A percentile compares a stretch with the other conserved stretches of the same genome.
Evolutionary conservation across 2,797 vertebrate species (phyloP).

Genomic region (Coracias cyanogaster): DNA sequence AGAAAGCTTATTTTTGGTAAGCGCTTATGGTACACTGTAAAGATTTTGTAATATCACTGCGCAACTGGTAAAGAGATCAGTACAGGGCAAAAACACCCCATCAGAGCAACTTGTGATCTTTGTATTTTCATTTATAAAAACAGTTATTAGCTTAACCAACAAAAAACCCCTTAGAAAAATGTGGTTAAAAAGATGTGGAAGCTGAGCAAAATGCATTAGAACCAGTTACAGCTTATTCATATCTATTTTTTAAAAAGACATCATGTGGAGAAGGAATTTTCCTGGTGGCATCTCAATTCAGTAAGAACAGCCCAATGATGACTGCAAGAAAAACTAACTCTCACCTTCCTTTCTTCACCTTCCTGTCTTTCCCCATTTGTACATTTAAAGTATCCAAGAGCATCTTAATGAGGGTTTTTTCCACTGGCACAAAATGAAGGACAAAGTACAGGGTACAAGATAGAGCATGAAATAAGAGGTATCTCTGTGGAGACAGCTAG

Average conservation of each 20-base stretch:
- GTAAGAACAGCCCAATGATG: neutral
- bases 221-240: neutral
- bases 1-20: neutral
- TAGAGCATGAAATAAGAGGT: neutral
- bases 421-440: neutral
- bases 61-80: neutral
- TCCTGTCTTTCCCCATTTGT: neutral
- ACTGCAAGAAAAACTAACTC: neutral
- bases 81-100: rapidly evolving
- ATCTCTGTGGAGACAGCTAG: neutral
- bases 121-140: neutral
- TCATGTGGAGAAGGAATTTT: neutral
- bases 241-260: neutral
- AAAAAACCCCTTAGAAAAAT: neutral
- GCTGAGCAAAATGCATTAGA: neutral
- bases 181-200: neutral
- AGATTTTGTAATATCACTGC: neutral
- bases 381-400: neutral
- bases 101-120: neutral
- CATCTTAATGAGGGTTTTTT: neutral
- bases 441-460: neutral
- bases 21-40: neutral
- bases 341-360: neutral
- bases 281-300: neutral
- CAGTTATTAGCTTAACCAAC: neutral